Conservation (phyloP, 2,113 vertebrate species). For the Melanerpes aurifrons region DNA sequence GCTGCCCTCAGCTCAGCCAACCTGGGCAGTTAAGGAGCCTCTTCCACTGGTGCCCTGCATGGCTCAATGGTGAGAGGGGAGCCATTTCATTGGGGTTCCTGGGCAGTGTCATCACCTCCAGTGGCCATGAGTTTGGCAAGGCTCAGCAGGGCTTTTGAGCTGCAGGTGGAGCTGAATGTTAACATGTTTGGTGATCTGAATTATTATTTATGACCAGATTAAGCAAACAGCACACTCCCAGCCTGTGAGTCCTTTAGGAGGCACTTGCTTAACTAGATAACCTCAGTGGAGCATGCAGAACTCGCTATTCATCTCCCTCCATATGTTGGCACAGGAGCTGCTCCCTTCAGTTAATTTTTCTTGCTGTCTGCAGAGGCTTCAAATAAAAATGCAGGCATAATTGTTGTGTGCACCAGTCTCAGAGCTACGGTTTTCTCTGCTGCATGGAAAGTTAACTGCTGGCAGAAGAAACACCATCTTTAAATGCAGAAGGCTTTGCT, state of each 20-base stretch:
- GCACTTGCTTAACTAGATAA: conserved; percentile 11
- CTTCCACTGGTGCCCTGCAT: fast-evolving
- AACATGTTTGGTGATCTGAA: neutral
- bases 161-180: neutral
- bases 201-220: conserved; percentile 38
- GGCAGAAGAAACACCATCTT: neutral
- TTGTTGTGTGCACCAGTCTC: neutral
- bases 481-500: neutral
- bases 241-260: conserved; percentile 21
- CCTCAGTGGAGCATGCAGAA: neutral
- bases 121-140: neutral
- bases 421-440: neutral
- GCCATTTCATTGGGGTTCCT: fast-evolving
- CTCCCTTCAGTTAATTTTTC: conserved; percentile 56
- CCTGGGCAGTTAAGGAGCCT: fast-evolving
- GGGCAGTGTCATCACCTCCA: fast-evolving
- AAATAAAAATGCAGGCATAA: conserved; percentile 31
- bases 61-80: neutral
- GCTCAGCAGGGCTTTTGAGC: neutral
- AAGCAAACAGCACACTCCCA: conserved; percentile 8
- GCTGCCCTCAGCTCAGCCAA: neutral
- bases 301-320: neutral
- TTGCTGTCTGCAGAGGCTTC: conserved; percentile 13
- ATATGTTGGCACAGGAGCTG: conserved; percentile 27
- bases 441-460: neutral